These are phyloP conservation scores for Opisthograptis luteolata DNA, from an alignment of 2,888 invertebrate genomes.

Conservation along the genomic window DNA sequence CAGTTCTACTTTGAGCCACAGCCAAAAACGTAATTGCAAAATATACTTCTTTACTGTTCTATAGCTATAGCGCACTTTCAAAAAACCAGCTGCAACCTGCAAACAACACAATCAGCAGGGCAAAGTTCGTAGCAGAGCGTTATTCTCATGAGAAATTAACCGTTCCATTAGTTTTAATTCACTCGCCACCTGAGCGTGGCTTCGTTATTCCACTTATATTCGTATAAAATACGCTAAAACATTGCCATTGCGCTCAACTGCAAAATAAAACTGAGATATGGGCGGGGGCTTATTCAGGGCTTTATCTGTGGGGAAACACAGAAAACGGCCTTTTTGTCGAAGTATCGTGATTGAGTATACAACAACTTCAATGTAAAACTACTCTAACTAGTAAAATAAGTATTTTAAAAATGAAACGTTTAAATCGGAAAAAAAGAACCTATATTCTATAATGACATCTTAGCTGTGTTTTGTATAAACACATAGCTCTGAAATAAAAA, in stretches of 20 bases:
- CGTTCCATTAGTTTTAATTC: slow-evolving; percentile 84
- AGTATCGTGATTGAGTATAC: too few relatives aligned
- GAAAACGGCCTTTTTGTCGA: not conserved
- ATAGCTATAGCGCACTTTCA: not conserved
- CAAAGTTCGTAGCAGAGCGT: slow-evolving; percentile 60
- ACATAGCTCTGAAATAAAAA: too few relatives aligned
- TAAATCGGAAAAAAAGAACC: too few relatives aligned
- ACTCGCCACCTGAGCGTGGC: slow-evolving; percentile 66
- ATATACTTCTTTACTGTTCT: too few relatives aligned
- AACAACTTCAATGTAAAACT: too few relatives aligned
- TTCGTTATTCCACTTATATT: slow-evolving; percentile 75
- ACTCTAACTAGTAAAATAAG: too few relatives aligned
- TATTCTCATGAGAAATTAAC: slow-evolving; percentile 83
- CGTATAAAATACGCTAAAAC: slow-evolving; percentile 72
- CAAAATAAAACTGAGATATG: slow-evolving; percentile 61
- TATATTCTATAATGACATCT: too few relatives aligned
- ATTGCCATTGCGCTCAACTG: slow-evolving; percentile 55
- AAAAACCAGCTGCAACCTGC: slow-evolving; percentile 9
- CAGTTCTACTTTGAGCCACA: too few relatives aligned
- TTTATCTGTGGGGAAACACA: slow-evolving; percentile 1
- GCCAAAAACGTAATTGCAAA: too few relatives aligned
- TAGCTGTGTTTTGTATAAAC: too few relatives aligned
- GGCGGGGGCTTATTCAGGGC: slow-evolving; percentile 30
- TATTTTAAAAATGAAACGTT: too few relatives aligned
- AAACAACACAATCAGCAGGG: slow-evolving; percentile 57